Evolutionary conservation across 2,888 invertebrate genomes (phyloP).

Genomic region (Glyphotaelius pellucidus): DNA sequence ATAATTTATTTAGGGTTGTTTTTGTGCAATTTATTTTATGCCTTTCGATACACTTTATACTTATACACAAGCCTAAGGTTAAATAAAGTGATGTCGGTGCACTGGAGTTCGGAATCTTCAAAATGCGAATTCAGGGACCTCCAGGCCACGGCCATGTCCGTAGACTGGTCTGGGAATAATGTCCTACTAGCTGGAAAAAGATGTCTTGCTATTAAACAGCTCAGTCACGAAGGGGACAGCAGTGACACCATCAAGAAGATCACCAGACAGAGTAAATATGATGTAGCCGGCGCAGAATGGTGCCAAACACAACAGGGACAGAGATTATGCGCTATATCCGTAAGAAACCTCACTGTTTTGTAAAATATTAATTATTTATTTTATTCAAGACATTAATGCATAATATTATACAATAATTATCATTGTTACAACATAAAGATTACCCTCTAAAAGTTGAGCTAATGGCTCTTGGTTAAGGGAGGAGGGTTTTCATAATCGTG

Average conservation of each 20-base stretch:
- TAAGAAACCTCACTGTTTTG: constrained; percentile 72
- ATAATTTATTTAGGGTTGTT: not conserved
- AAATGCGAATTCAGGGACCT: constrained; percentile 89
- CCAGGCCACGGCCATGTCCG: constrained; percentile 95
- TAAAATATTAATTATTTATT: not conserved
- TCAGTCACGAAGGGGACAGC: constrained; percentile 85
- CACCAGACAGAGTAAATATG: constrained; percentile 93
- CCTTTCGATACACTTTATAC: not conserved
- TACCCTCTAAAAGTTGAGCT: too few species aligned
- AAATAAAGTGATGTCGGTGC: constrained; percentile 71
- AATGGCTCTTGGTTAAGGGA: too few species aligned
- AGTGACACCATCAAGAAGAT: constrained; percentile 85
- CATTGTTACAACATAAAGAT: too few species aligned
- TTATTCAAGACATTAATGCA: too few species aligned
- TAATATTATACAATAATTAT: too few species aligned
- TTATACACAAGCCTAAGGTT: not conserved
- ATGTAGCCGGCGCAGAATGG: constrained; percentile 95
- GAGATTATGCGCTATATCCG: constrained; percentile 92
- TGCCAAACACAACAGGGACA: constrained; percentile 88
- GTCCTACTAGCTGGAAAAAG: constrained; percentile 90
- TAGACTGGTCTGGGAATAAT: constrained; percentile 90
- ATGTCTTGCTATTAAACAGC: constrained; percentile 85
- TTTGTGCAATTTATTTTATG: not conserved
- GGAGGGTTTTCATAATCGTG: too few species aligned
- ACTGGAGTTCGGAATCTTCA: constrained; percentile 77